Evolutionary conservation across 2,113 vertebrate species (phyloP).

Genomic region (Otocyon megalotis): DNA sequence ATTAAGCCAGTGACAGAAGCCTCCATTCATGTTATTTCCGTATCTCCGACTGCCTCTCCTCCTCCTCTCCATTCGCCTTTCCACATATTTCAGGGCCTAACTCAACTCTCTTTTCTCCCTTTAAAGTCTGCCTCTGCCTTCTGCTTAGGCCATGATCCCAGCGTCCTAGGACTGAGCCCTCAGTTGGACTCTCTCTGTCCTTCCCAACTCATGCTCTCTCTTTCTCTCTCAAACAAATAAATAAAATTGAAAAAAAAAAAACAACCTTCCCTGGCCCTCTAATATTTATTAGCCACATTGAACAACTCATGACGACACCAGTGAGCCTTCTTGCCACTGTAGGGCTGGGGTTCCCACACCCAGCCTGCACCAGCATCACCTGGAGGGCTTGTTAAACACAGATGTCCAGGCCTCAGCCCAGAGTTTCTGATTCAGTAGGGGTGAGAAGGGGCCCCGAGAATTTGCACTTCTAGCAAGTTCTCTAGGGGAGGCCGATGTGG

Average conservation of each 20-base stretch:
- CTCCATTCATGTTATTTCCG: background rate
- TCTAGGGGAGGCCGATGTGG: background rate
- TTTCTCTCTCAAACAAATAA: background rate
- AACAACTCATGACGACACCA: background rate
- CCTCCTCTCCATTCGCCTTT: background rate
- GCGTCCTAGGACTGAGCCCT: background rate
- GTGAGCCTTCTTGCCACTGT: background rate
- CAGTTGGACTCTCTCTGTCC: background rate
- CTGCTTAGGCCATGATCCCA: background rate
- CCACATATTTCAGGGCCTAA: background rate
- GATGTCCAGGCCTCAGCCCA: too few species aligned
- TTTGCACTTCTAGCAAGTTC: background rate
- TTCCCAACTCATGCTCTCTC: background rate
- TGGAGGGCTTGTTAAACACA: background rate
- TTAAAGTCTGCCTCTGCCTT: background rate
- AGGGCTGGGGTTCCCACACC: background rate
- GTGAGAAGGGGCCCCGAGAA: background rate
- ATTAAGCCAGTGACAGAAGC: background rate
- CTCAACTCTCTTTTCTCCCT: background rate
- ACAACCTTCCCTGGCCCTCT: background rate
- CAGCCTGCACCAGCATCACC: background rate
- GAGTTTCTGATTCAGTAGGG: background rate
- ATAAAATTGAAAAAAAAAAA: too few species aligned
- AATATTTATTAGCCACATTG: background rate
- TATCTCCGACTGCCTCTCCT: fast-evolving